Evolutionary conservation across 1,140 invertebrate species (phyloP).

Genomic region (Penaeus vannamei): DNA sequence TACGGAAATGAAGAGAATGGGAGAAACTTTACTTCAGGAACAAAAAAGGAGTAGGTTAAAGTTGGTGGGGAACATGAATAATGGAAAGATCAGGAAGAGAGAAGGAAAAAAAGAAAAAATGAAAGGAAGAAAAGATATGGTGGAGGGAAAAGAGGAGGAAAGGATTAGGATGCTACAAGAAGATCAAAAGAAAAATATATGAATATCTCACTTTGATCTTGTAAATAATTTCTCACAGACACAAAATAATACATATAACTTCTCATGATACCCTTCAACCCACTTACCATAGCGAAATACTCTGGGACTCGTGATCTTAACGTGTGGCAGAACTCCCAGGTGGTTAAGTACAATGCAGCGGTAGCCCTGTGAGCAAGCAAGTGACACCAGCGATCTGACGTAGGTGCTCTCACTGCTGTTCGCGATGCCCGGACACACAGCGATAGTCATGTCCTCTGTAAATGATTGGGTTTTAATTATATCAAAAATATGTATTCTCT

Average conservation of each 20-base stretch:
- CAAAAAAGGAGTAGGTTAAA: too few species aligned
- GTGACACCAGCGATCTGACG: slow-evolving; percentile 87
- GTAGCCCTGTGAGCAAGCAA: slow-evolving; percentile 90
- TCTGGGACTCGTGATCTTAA: slow-evolving; percentile 86
- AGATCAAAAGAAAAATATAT: too few species aligned
- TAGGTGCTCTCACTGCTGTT: slow-evolving; percentile 95
- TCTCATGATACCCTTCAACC: neutral
- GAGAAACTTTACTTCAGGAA: too few species aligned
- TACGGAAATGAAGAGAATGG: too few species aligned
- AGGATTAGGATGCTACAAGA: too few species aligned
- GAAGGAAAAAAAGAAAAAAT: too few species aligned
- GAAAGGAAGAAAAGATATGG: too few species aligned
- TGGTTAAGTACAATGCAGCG: slow-evolving; percentile 95
- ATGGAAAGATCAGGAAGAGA: too few species aligned
- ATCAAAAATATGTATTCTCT: slow-evolving; percentile 35
- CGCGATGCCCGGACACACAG: slow-evolving; percentile 92
- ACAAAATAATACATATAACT: neutral
- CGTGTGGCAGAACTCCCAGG: slow-evolving; percentile 87
- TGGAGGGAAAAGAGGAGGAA: too few species aligned
- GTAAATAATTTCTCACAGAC: neutral
- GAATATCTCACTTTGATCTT: neutral
- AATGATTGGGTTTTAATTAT: slow-evolving; percentile 48
- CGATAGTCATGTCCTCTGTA: slow-evolving; percentile 88
- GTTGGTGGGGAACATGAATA: too few species aligned
- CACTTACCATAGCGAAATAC: slow-evolving; percentile 90